Base-by-base conservation (phyloP, 2,888 invertebrate species). In the Hydropsyche betteni region DNA sequence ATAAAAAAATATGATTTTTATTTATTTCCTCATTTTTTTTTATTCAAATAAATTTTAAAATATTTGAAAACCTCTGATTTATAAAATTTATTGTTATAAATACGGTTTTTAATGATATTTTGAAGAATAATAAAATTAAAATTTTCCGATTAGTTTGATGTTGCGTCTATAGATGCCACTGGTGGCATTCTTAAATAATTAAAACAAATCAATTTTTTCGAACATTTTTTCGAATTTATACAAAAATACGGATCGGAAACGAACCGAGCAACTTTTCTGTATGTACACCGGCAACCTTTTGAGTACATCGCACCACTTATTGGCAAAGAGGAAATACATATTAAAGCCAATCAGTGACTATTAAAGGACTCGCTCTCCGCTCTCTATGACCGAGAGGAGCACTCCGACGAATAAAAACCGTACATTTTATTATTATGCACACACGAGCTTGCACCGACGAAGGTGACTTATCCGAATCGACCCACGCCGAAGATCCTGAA, bases 291-390 rank as follows among this genome's bases (percentile, higher is more conserved):
- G 33, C 52, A 72, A 72, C 72, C 72, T 72, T 72, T 72, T 8
- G 72, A 72, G 72, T 72, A 72, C 72, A 72, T 72, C 72, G 72
- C 72, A 72, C 72, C 72, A 72, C 72, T 72, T 72, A 72, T 72
- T 72, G 72, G 72, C 72, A 72, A 72, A 72, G 72, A 72, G 72
- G 72, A 72, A 72, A 72, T 72, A 72, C 72, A 72, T 72, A 72
- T 72, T 72, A 72, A 72, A 72, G 72, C 72, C 72, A 72, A 72
- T 72, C 72, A 72, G 72, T 55, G 72, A 58, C 72, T 72, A 72
- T 72, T 72, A 72, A 72, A 72, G 72, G 72, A 72, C 72, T 69
- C 69, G 69, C 69, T 69, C 69, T 72, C 70, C 58, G 72, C 61
- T 72, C 72, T 72, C 72, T 72, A 72, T 72, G 72, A 72, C 72